Conservation (phyloP, 2,113 vertebrate genomes). For the Corynorhinus townsendii region DNA sequence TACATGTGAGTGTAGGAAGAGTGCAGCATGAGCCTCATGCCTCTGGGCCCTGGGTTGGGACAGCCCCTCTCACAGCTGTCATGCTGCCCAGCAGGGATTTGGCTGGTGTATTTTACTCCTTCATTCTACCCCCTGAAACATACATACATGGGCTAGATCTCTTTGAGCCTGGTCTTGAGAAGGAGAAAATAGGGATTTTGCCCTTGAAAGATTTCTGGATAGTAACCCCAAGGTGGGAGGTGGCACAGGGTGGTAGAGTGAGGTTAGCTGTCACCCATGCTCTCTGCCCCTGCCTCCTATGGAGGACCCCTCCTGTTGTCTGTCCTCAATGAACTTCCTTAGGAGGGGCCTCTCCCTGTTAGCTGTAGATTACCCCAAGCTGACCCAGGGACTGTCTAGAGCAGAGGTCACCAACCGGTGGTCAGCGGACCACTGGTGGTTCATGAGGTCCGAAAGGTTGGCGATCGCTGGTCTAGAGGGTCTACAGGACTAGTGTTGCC, state of each 20-base stretch:
- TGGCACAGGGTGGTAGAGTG: background rate
- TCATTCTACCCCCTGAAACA: background rate
- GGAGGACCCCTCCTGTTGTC: background rate
- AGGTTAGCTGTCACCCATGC: conserved; percentile 5
- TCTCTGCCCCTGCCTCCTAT: background rate
- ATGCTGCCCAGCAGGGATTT: conserved; percentile 61
- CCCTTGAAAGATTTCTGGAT: conserved; percentile 42
- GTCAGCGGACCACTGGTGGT: too few relatives aligned
- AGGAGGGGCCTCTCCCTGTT: background rate
- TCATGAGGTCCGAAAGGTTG: too few relatives aligned
- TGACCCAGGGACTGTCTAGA: background rate
- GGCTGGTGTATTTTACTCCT: conserved; percentile 44
- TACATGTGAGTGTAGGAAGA: conserved; percentile 18
- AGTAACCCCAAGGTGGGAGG: background rate
- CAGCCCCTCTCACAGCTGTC: conserved; percentile 71
- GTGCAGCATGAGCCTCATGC: background rate
- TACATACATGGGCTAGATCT: conserved; percentile 18
- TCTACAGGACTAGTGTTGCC: conserved; percentile 11
- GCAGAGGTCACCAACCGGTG: background rate
- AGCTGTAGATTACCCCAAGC: background rate
- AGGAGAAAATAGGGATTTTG: conserved; percentile 16
- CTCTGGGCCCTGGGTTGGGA: conserved; percentile 34
- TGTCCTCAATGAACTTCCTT: background rate
- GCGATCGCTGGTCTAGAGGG: background rate
- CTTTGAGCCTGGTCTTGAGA: conserved; percentile 10